Conservation (phyloP, 2,113 vertebrate genomes). For the Festucalex cinctus region DNA sequence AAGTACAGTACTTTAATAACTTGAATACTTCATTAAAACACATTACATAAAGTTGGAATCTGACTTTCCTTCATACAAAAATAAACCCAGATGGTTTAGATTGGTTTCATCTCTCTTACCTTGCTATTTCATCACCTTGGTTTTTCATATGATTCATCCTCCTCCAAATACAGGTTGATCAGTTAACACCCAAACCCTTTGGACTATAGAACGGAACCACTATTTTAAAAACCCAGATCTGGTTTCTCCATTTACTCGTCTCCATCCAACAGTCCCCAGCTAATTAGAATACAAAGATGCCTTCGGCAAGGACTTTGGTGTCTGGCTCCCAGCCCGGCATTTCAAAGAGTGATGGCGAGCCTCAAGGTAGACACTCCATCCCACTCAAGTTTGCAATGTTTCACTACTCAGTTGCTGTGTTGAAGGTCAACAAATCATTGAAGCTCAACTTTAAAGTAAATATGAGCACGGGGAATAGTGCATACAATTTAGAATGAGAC, state of each 20-base stretch:
- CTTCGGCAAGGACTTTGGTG: constrained; percentile 32
- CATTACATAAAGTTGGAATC: not conserved
- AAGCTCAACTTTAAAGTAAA: not conserved
- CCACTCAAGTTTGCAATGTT: not conserved
- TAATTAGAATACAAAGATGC: constrained; percentile 48
- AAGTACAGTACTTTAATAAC: not conserved
- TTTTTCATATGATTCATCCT: constrained; percentile 9
- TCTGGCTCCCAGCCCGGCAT: constrained; percentile 24
- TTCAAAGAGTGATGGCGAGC: constrained; percentile 39
- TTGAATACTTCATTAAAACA: not conserved
- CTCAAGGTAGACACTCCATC: constrained; percentile 27
- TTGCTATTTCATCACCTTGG: constrained; percentile 7
- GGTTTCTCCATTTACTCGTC: constrained; percentile 28
- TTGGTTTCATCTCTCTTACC: not conserved
- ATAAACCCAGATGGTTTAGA: not conserved
- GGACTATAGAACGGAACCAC: constrained; percentile 28
- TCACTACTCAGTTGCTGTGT: not conserved
- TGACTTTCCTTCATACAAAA: not conserved
- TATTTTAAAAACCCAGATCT: constrained; percentile 52
- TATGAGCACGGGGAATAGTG: not conserved
- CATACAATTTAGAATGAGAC: no score
- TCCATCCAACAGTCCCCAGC: constrained; percentile 11
- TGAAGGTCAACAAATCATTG: not conserved
- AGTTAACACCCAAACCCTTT: constrained; percentile 10
- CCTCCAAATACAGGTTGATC: constrained; percentile 5